phyloP scores from a whole-genome alignment of 2,113 vertebrate genomes.

The Ctenodactylus gundi region DNA sequence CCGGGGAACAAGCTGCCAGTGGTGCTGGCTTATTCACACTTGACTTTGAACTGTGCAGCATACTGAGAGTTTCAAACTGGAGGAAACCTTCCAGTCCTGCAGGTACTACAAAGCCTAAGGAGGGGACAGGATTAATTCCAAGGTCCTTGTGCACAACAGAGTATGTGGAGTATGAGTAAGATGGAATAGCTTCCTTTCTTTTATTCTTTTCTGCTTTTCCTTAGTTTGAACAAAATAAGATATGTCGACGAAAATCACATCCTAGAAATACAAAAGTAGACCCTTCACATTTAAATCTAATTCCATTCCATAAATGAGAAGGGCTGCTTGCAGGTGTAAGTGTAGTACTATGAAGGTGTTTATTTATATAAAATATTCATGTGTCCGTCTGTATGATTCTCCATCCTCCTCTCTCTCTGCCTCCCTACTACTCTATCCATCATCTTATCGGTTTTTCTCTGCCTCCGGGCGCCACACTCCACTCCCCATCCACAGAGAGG shows the following conservation, averaged over 20 bases:
- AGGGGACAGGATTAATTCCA: background rate
- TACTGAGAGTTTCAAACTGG: background rate
- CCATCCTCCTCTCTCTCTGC: too few relatives aligned
- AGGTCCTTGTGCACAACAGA: background rate
- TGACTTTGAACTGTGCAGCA: background rate
- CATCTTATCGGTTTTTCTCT: background rate
- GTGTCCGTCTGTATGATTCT: background rate
- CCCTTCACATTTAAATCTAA: background rate
- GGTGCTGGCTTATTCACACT: background rate
- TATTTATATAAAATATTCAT: background rate
- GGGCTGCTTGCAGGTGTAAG: background rate
- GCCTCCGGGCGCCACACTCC: rapidly evolving
- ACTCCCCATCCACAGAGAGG: background rate
- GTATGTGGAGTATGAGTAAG: background rate
- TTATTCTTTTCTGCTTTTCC: background rate
- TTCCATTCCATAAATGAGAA: background rate
- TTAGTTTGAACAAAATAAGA: background rate
- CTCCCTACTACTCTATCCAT: background rate
- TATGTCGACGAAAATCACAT: background rate
- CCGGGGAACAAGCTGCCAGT: background rate
- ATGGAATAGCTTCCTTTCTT: background rate
- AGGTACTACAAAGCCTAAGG: too few relatives aligned
- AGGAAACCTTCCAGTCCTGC: background rate
- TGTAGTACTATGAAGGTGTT: background rate
- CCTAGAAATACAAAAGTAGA: background rate